phyloP scores from a whole-genome alignment of 30 jellyfish, hydroid and myxozoan species.

The Aurelia sp. region DNA sequence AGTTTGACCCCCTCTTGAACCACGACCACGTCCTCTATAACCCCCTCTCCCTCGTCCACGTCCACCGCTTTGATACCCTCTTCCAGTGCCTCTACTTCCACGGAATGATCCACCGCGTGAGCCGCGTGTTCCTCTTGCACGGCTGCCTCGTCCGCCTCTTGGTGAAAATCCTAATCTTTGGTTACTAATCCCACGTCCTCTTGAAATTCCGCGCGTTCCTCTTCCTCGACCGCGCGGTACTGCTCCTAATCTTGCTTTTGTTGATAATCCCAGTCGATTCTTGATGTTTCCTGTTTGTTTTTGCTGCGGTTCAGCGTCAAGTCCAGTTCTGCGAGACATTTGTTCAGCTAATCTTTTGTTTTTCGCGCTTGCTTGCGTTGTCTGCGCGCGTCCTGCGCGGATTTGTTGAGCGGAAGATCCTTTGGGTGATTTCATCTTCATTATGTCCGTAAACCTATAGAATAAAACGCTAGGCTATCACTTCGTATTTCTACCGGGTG shows the following conservation, averaged over 20 bases:
- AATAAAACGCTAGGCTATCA: neutral
- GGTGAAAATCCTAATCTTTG: slow-evolving; percentile 41
- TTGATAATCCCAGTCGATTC: slow-evolving; percentile 57
- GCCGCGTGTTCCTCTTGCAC: slow-evolving; percentile 20
- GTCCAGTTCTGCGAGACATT: slow-evolving; percentile 85
- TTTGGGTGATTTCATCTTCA: slow-evolving; percentile 79
- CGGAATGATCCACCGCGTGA: slow-evolving; percentile 29
- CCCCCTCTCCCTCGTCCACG: slow-evolving; percentile 42
- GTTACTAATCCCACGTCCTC: slow-evolving; percentile 17
- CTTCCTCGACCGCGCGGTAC: slow-evolving; percentile 13
- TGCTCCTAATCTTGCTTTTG: slow-evolving; percentile 58
- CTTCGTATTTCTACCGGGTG: too few species aligned
- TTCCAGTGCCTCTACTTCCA: slow-evolving; percentile 28
- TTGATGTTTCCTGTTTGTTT: slow-evolving; percentile 29
- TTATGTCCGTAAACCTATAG: slow-evolving; percentile 78
- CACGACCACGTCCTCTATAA: slow-evolving; percentile 35
- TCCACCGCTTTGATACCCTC: slow-evolving; percentile 18
- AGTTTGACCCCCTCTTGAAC: slow-evolving; percentile 15
- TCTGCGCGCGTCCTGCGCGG: slow-evolving; percentile 50
- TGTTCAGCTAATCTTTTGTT: slow-evolving; percentile 94
- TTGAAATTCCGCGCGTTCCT: slow-evolving; percentile 3
- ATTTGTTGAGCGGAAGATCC: slow-evolving; percentile 12
- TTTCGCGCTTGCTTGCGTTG: slow-evolving; percentile 85
- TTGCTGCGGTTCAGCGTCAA: neutral
- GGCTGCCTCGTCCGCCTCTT: slow-evolving; percentile 25